A percentile compares a stretch with the other conserved stretches of the same genome.
Conservation (phyloP, 92 coral and sea anemone species). For the Actinernus sp. region DNA sequence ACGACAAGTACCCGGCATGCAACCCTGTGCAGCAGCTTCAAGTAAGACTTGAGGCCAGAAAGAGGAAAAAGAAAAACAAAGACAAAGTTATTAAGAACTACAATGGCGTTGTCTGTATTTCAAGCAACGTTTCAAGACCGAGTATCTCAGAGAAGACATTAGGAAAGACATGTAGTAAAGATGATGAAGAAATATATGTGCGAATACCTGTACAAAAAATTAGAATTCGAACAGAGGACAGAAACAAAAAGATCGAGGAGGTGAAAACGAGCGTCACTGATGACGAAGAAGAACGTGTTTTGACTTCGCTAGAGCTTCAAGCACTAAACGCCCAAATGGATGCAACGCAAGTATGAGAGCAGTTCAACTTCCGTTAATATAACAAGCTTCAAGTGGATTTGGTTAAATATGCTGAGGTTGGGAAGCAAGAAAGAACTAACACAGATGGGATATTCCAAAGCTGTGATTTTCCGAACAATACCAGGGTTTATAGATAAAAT, state of each 20-base stretch:
- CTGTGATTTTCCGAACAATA: too few relatives aligned
- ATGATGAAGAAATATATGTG: conserved; percentile 32
- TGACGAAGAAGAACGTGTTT: conserved; percentile 16
- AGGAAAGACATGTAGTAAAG: conserved; percentile 1
- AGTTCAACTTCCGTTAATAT: too few relatives aligned
- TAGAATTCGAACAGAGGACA: conserved; percentile 7
- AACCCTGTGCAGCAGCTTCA: conserved; percentile 18
- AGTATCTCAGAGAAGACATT: conserved; percentile 10
- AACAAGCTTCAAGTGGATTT: too few relatives aligned
- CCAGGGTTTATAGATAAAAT: too few relatives aligned
- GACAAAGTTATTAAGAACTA: conserved; percentile 1
- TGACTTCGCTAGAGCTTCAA: conserved; percentile 28
- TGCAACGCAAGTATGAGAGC: conserved; percentile 40
- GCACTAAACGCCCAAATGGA: conserved; percentile 45
- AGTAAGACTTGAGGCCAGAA: conserved; percentile 30
- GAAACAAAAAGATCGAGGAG: conserved; percentile 12
- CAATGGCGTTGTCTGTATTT: neutral
- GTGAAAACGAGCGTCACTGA: neutral
- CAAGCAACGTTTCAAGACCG: neutral
- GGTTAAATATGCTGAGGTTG: too few relatives aligned
- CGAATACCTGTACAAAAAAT: conserved; percentile 23
- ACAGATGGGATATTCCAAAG: too few relatives aligned
- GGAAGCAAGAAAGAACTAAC: too few relatives aligned
- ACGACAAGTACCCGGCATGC: conserved; percentile 16
- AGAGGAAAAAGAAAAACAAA: conserved; percentile 18